Evolutionary conservation across 2,113 vertebrate species (phyloP).

Genomic region (Pangasianodon gigas): DNA sequence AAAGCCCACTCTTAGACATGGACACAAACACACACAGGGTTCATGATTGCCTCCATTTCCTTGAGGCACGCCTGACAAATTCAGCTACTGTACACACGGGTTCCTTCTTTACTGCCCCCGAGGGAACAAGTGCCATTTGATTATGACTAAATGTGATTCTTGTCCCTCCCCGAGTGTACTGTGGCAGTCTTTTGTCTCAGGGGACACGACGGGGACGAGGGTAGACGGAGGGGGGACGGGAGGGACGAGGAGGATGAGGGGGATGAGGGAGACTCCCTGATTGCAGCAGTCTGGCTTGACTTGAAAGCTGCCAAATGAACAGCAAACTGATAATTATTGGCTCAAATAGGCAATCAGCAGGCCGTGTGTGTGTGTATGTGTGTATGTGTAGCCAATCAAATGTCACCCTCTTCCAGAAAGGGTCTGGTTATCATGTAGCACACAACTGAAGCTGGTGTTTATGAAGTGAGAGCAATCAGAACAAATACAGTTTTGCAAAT

Average conservation of each 20-base stretch:
- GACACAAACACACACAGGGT: slow-evolving; percentile 28
- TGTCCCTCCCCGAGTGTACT: slow-evolving; percentile 23
- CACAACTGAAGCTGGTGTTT: neutral
- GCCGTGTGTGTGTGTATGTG: neutral
- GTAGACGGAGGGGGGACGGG: neutral
- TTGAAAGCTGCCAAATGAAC: slow-evolving; percentile 46
- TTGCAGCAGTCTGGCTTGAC: slow-evolving; percentile 36
- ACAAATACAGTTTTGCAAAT: neutral
- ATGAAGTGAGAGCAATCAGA: neutral
- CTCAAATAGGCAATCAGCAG: slow-evolving; percentile 52
- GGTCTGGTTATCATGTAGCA: neutral
- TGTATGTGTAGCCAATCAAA: slow-evolving; percentile 40
- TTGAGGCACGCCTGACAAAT: slow-evolving; percentile 52
- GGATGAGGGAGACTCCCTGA: slow-evolving; percentile 30
- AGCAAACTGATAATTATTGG: slow-evolving; percentile 55
- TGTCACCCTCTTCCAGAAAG: slow-evolving; percentile 14
- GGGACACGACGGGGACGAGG: slow-evolving; percentile 1
- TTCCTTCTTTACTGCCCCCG: slow-evolving; percentile 42
- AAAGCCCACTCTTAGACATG: neutral
- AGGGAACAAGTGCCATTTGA: slow-evolving; percentile 56
- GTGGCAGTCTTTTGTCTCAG: slow-evolving; percentile 31
- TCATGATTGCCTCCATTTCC: slow-evolving; percentile 51
- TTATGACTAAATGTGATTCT: slow-evolving; percentile 58
- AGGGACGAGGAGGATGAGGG: neutral
- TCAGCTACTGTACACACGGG: slow-evolving; percentile 52